A percentile compares a stretch with the other conserved stretches of the same genome.
These are phyloP conservation scores for Vicugna pacos DNA, from an alignment of 2,113 vertebrate genomes.

Conservation along the genomic window DNA sequence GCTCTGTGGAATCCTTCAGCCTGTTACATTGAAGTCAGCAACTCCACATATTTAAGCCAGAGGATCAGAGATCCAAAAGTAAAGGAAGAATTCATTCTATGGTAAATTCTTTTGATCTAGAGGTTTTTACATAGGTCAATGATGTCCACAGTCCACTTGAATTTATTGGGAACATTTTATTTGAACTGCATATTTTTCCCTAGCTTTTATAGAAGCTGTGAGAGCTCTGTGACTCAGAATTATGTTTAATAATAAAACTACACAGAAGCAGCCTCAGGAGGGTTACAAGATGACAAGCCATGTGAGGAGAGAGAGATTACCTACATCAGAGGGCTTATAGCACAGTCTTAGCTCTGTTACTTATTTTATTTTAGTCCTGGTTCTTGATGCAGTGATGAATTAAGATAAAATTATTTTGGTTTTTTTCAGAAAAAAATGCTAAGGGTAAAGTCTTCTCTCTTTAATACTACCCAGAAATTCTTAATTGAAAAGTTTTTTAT, in stretches of 20 bases:
- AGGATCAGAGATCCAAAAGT: background rate
- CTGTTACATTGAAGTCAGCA: background rate
- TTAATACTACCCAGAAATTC: background rate
- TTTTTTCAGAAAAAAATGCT: background rate
- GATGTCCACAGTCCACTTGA: background rate
- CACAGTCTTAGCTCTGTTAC: background rate
- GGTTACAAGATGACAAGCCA: background rate
- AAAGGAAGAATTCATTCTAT: background rate
- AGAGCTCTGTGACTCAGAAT: slow-evolving; percentile 27
- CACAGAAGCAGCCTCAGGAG: background rate
- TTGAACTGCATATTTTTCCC: background rate
- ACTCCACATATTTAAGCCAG: background rate
- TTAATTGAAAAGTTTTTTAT: slow-evolving; percentile 23
- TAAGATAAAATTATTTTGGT: background rate
- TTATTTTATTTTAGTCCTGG: background rate
- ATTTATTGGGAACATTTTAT: background rate
- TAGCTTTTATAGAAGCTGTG: background rate
- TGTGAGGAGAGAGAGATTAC: background rate
- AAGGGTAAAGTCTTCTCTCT: background rate
- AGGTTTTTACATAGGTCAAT: background rate
- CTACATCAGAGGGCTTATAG: background rate
- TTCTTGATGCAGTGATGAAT: background rate
- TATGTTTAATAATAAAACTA: slow-evolving; percentile 30
- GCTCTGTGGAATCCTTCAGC: background rate
- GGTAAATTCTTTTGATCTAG: background rate